A percentile compares a stretch with the other conserved stretches of the same genome.
Conservation (phyloP, 2,797 vertebrate species). For the Distichodus sexfasciatus region DNA sequence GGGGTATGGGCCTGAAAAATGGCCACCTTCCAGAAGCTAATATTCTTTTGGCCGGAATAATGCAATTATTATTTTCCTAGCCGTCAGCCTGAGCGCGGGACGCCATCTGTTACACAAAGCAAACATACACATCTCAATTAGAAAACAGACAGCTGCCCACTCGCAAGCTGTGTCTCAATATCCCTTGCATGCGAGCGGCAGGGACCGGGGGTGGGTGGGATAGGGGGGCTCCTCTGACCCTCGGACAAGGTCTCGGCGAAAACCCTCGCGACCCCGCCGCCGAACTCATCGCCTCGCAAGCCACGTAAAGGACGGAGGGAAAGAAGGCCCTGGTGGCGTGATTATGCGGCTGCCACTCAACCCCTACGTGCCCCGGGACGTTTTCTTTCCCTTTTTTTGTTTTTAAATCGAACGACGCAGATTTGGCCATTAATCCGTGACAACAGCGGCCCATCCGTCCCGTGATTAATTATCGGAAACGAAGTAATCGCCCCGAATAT, state of each 20-base stretch:
- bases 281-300: constrained; percentile 29
- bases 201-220: too few relatives aligned
- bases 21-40: constrained; percentile 68
- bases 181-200: too few relatives aligned
- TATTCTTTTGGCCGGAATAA: constrained; percentile 92
- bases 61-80: constrained; percentile 98
- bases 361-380: constrained; percentile 24
- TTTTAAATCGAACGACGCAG: constrained; percentile 43
- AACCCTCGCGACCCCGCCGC: constrained; percentile 21
- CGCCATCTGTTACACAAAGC: constrained; percentile 96
- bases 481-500: constrained; percentile 51
- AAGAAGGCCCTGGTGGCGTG: constrained; percentile 31
- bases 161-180: constrained; percentile 30
- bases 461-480: constrained; percentile 54
- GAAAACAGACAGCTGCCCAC: constrained; percentile 86
- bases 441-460: constrained; percentile 50
- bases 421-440: constrained; percentile 48
- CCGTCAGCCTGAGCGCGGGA: constrained; percentile 96
- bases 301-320: too few relatives aligned
- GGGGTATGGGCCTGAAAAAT: too few relatives aligned
- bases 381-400: too few relatives aligned
- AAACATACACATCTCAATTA: constrained; percentile 98
- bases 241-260: constrained; percentile 37
- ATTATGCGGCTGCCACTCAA: constrained; percentile 39
- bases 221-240: constrained; percentile 35